Evolutionary conservation across 2,797 vertebrate species (phyloP), one percentile per base, ranked within the genome.

Genomic region (Holocentrus rufus): DNA sequence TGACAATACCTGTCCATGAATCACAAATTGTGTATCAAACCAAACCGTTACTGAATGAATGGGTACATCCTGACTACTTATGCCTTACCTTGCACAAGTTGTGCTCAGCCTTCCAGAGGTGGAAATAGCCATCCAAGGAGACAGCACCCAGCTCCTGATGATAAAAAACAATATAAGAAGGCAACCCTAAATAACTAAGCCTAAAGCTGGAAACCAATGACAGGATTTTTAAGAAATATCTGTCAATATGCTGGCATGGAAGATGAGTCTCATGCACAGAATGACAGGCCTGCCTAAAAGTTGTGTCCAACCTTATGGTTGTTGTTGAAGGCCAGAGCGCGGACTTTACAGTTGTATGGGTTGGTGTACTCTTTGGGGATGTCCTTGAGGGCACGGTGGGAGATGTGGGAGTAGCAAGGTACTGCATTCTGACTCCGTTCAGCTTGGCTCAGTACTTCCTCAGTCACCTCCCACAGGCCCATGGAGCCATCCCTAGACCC

Each of bases 401-500:
- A 96, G 83, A 99, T 98, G 84, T 99, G 97, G 62, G 96, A 94
- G 42, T 99, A 99, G 59, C 95, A 92, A 42, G 98, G 98, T 34
- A 98, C 96, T 1, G 90, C 91, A 75, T 90, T 95, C 74, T 95
- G 95, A 65, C 89, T 94, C 44, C 91, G 93, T 69, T 95, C 94
- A 0, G 95, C 95, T 89, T 94, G 95, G 76, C 87, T 93, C 85
- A 98, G 88, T 15, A 98, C 95, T 50, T 98, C 95, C 0, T 99
- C 97, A 0, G 96, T 96, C 59, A 99, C 94, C 87, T 99, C 97
- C 98, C 98, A 99, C 52, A 99, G 92, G 59, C 96, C 98, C 98
- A 99, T 99, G 0, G 98, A 99, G 82, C 98, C 98, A 68, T 99
- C 98, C 23, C 98, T 94, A 49, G 98, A 99, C 60, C 98, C 98